Percentiles rank a stretch among this genome's conserved stretches.
phyloP scores from a whole-genome alignment of 1,140 invertebrate species.

The Orchestia grillus region DNA sequence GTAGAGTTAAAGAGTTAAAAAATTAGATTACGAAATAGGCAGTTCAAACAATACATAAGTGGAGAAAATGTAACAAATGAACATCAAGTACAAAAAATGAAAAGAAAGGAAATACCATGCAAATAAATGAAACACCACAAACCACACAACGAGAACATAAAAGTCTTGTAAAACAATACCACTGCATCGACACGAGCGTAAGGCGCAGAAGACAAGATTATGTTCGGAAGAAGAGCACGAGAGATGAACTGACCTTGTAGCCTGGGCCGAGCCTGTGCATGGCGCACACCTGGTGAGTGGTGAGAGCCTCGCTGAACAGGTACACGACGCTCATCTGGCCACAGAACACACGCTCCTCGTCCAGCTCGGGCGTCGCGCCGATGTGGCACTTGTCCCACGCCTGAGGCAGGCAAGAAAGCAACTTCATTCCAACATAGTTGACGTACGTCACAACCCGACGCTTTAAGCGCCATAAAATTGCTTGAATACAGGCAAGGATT shows the following conservation, averaged over 20 bases:
- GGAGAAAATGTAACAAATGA: too few relatives aligned
- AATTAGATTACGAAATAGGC: too few relatives aligned
- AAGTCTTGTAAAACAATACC: not conserved
- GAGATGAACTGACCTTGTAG: slow-evolving; percentile 87
- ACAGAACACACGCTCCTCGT: slow-evolving; percentile 97
- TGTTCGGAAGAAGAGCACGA: too few relatives aligned
- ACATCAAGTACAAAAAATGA: not conserved
- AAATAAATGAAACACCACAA: too few relatives aligned
- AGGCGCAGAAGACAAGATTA: not conserved
- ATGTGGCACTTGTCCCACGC: slow-evolving; percentile 99
- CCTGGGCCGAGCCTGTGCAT: slow-evolving; percentile 95
- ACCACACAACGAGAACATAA: too few relatives aligned
- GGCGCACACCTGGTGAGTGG: slow-evolving; percentile 92
- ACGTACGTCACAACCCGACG: too few relatives aligned
- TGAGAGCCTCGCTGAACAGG: slow-evolving; percentile 95
- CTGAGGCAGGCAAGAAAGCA: slow-evolving; percentile 75
- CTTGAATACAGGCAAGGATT: too few relatives aligned
- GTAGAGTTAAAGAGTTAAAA: too few relatives aligned
- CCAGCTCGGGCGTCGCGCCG: slow-evolving; percentile 93
- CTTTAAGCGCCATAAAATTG: too few relatives aligned
- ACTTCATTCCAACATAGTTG: too few relatives aligned
- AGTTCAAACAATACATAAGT: too few relatives aligned
- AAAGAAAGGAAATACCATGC: not conserved
- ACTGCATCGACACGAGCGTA: not conserved
- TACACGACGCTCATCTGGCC: slow-evolving; percentile 99